These are phyloP conservation scores for Isichthys henryi DNA, from an alignment of 2,113 vertebrate species.

Conservation along the genomic window DNA sequence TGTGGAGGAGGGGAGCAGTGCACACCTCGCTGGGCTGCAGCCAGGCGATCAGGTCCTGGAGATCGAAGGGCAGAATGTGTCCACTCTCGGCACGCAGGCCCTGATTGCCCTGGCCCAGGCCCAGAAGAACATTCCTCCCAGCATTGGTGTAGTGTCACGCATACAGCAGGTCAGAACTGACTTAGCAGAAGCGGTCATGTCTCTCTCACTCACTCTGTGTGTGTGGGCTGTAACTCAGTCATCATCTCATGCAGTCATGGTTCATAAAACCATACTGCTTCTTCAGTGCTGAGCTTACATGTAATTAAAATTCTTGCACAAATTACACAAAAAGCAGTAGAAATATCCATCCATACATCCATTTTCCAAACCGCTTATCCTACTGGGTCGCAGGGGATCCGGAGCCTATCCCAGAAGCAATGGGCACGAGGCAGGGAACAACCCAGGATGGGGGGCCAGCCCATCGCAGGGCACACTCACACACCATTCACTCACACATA, in stretches of 20 bases:
- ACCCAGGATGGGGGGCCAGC: too few relatives aligned
- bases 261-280: background rate
- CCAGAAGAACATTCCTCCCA: constrained; percentile 83
- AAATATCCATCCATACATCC: too few relatives aligned
- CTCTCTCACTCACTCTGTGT: background rate
- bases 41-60: constrained; percentile 90
- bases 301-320: background rate
- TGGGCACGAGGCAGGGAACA: too few relatives aligned
- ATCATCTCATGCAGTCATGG: background rate
- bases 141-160: constrained; percentile 86
- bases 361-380: too few relatives aligned
- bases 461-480: too few relatives aligned
- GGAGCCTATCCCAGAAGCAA: too few relatives aligned
- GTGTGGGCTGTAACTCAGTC: background rate
- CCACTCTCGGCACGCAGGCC: constrained; percentile 59
- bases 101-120: constrained; percentile 70
- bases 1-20: constrained; percentile 90
- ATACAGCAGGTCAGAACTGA: constrained; percentile 57
- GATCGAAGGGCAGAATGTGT: constrained; percentile 83
- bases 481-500: too few relatives aligned
- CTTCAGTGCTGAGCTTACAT: background rate
- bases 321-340: background rate
- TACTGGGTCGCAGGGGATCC: too few relatives aligned
- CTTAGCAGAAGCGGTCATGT: background rate
- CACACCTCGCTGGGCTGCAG: constrained; percentile 75